Evolutionary conservation across 2,888 invertebrate genomes (phyloP).

Genomic region (Pachydiplax longipennis): DNA sequence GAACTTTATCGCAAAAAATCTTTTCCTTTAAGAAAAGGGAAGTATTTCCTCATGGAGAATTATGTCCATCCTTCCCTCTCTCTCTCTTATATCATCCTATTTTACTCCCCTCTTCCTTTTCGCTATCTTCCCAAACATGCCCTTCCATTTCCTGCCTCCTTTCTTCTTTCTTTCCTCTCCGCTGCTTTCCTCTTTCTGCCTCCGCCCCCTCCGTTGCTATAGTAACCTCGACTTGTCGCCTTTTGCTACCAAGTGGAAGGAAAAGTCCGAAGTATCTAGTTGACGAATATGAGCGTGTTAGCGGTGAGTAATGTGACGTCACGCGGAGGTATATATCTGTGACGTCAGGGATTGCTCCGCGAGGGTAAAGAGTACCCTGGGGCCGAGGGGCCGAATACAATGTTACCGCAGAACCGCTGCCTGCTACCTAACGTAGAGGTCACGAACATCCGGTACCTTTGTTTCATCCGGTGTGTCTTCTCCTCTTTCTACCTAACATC

Average conservation of each 20-base stretch:
- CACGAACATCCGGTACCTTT: too few relatives aligned
- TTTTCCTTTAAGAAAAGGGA: neutral
- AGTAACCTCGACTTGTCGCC: neutral
- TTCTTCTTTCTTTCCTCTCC: neutral
- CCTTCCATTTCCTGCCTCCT: conserved; percentile 47
- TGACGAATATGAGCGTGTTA: conserved; percentile 53
- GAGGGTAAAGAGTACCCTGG: too few relatives aligned
- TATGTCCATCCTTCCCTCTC: neutral
- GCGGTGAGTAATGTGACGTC: too few relatives aligned
- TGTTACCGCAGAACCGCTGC: too few relatives aligned
- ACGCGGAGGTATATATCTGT: too few relatives aligned
- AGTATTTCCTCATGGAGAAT: neutral
- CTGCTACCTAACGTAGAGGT: too few relatives aligned
- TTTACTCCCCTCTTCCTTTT: neutral
- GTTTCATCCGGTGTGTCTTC: too few relatives aligned
- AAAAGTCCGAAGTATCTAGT: conserved; percentile 18
- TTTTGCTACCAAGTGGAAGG: neutral
- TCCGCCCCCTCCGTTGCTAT: neutral
- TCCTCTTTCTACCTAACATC: too few relatives aligned
- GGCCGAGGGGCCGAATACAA: too few relatives aligned
- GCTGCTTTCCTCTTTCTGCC: neutral
- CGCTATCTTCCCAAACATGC: conserved; percentile 44
- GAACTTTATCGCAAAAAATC: neutral
- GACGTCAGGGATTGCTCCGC: too few relatives aligned
- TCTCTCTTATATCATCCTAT: conserved; percentile 12